Evolutionary conservation across 2,797 vertebrate genomes (phyloP).

Genomic region (Heteromormyrus szaboi): DNA sequence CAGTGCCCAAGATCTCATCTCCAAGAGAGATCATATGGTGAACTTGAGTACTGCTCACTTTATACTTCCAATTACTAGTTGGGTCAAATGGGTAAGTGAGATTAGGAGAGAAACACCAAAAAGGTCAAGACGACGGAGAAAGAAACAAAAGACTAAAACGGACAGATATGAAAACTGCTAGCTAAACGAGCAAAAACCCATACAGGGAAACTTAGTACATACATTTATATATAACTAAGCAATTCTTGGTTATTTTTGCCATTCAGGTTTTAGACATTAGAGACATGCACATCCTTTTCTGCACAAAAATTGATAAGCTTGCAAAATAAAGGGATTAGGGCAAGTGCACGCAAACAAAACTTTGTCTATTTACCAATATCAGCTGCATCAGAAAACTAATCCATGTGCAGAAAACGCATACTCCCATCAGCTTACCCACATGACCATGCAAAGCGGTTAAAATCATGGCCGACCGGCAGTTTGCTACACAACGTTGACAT

Average conservation of each 20-base stretch:
- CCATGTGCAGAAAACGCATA: background rate
- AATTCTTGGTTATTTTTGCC: background rate
- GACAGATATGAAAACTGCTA: background rate
- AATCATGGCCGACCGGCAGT: background rate
- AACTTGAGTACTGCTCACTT: background rate
- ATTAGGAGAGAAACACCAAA: background rate
- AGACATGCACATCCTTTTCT: conserved; percentile 5
- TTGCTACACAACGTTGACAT: background rate
- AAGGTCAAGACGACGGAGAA: background rate
- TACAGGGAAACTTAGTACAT: background rate
- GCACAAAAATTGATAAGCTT: background rate
- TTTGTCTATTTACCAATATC: background rate
- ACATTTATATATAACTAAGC: background rate
- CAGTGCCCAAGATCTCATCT: background rate
- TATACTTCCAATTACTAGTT: background rate
- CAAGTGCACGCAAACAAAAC: background rate
- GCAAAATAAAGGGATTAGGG: background rate
- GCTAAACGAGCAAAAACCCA: background rate
- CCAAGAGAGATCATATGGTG: background rate
- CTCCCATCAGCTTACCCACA: background rate
- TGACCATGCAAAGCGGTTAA: background rate
- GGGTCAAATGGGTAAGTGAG: background rate
- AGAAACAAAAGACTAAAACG: background rate
- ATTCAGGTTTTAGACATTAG: background rate
- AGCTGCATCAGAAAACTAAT: background rate